These are phyloP conservation scores for Hiodon tergisus DNA, from an alignment of 2,113 vertebrate species.

Conservation along the genomic window DNA sequence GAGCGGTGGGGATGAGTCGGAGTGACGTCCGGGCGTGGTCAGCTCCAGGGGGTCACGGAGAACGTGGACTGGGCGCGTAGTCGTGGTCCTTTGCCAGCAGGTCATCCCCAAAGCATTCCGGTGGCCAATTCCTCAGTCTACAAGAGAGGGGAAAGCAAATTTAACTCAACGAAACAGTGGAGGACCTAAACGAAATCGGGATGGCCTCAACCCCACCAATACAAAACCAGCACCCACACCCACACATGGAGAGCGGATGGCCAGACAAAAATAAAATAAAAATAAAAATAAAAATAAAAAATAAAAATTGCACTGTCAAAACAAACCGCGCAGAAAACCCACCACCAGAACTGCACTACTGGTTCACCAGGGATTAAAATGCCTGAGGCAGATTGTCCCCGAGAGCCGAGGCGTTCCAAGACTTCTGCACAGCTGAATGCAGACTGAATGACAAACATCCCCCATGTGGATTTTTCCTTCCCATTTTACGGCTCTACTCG, in stretches of 20 bases:
- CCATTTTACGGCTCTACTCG: not conserved
- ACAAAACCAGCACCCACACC: too few species aligned
- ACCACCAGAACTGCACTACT: too few species aligned
- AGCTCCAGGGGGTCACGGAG: not conserved
- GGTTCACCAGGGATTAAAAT: too few species aligned
- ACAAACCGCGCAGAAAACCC: not conserved
- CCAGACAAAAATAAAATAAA: not conserved
- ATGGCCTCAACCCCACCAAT: not conserved
- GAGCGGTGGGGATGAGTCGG: conserved; percentile 40
- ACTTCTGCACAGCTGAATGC: not conserved
- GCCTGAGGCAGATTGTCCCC: not conserved
- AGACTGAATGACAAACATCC: not conserved
- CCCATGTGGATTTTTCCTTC: not conserved
- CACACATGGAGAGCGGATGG: too few species aligned
- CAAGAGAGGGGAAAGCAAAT: conserved; percentile 25
- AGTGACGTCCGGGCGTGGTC: not conserved
- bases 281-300: not conserved
- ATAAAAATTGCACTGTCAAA: not conserved
- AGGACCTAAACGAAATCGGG: not conserved
- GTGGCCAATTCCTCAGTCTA: conserved; percentile 40
- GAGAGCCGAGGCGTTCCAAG: not conserved
- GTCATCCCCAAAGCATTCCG: conserved; percentile 58
- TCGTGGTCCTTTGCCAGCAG: conserved; percentile 32
- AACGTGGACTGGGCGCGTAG: not conserved
- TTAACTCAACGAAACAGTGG: not conserved